Evolutionary conservation across 2,797 vertebrate genomes (phyloP).

Genomic region (Lateolabrax maculatus): DNA sequence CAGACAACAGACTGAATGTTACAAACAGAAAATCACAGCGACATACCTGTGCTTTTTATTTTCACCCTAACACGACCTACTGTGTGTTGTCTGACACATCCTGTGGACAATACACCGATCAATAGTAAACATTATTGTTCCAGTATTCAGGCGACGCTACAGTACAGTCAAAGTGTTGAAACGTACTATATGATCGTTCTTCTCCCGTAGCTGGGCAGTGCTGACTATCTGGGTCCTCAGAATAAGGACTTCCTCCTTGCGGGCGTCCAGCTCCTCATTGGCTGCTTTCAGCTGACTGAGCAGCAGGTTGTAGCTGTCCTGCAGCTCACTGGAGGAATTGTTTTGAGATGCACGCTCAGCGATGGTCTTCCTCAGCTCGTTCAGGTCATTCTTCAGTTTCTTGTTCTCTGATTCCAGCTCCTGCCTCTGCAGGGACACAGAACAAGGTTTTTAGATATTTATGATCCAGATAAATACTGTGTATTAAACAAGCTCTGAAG

Average conservation of each 20-base stretch:
- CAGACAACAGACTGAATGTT: constrained; percentile 7
- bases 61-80: too few species aligned
- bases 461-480: too few species aligned
- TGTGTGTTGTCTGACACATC: too few species aligned
- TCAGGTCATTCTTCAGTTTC: constrained; percentile 95
- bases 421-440: constrained; percentile 86
- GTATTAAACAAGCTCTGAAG: too few species aligned
- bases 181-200: constrained; percentile 73
- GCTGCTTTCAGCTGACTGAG: constrained; percentile 91
- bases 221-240: constrained; percentile 93
- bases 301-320: constrained; percentile 89
- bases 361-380: constrained; percentile 90
- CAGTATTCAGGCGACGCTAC: neutral
- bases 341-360: constrained; percentile 79
- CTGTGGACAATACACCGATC: too few species aligned
- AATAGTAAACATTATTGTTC: fast-evolving
- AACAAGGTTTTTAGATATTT: too few species aligned
- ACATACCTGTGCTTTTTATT: too few species aligned
- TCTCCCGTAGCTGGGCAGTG: constrained; percentile 82
- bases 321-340: constrained; percentile 78
- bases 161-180: neutral
- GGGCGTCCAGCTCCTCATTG: constrained; percentile 94
- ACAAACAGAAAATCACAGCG: neutral
- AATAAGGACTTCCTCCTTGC: constrained; percentile 96
- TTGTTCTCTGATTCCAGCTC: constrained; percentile 97